These are phyloP conservation scores for Lasioglossum malachurum DNA, from an alignment of 2,888 invertebrate genomes.

Conservation along the genomic window DNA sequence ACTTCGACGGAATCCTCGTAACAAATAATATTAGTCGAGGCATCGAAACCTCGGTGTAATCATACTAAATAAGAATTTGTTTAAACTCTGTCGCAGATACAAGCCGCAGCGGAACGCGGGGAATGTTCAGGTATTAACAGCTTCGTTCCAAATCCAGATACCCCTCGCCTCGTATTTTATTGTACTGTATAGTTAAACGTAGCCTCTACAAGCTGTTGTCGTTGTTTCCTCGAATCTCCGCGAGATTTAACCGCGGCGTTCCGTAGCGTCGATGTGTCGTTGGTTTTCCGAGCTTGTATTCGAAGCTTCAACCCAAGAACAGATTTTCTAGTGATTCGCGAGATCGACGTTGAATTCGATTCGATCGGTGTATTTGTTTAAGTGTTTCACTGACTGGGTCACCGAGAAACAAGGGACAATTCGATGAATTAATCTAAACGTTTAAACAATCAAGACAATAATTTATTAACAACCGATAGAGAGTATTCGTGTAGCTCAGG, in stretches of 20 bases:
- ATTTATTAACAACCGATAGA: background rate
- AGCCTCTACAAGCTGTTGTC: conserved; percentile 64
- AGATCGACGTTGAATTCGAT: conserved; percentile 5
- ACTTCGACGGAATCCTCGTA: background rate
- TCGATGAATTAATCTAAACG: background rate
- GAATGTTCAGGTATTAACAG: conserved; percentile 80
- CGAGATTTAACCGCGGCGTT: conserved; percentile 38
- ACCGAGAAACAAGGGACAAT: background rate
- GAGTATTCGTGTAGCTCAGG: background rate
- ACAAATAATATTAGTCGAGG: background rate
- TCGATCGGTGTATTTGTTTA: background rate
- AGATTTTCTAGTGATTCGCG: conserved; percentile 44
- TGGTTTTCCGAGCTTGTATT: conserved; percentile 26
- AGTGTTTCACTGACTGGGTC: background rate
- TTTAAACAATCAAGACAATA: conserved; percentile 13
- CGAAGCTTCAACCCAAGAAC: conserved; percentile 48
- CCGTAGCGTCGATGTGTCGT: conserved; percentile 32
- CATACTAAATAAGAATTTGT: conserved; percentile 19
- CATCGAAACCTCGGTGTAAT: background rate
- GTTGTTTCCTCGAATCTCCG: conserved; percentile 61
- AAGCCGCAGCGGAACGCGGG: conserved; percentile 33
- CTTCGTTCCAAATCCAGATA: conserved; percentile 78
- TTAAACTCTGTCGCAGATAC: conserved; percentile 54
- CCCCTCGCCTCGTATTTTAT: conserved; percentile 81
- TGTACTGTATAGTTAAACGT: conserved; percentile 79